Evolutionary conservation across 2,888 invertebrate genomes (phyloP).

Genomic region (Sphaeridia pumilis): DNA sequence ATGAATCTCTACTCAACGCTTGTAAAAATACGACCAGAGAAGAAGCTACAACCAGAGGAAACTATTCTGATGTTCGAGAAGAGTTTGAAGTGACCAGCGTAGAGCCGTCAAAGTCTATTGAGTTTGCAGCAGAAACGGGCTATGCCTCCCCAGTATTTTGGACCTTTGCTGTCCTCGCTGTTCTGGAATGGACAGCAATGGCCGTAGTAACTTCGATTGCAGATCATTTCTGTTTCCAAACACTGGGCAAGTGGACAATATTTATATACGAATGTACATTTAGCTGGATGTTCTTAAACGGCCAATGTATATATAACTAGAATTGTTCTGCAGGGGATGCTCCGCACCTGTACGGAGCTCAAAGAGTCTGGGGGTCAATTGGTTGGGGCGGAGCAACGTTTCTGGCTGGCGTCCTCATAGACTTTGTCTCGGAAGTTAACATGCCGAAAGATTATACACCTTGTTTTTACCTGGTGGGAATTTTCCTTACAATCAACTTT

Average conservation of each 20-base stretch:
- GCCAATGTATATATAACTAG: too few relatives aligned
- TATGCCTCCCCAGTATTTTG: constrained; percentile 52
- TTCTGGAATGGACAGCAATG: constrained; percentile 72
- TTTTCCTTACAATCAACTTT: constrained; percentile 2
- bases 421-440: constrained; percentile 54
- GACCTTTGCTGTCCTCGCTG: constrained; percentile 61
- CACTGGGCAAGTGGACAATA: constrained; percentile 51
- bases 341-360: constrained; percentile 65
- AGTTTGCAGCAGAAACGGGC: constrained; percentile 13
- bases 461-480: constrained; percentile 60
- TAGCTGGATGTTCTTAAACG: too few relatives aligned
- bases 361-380: constrained; percentile 75
- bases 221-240: constrained; percentile 78
- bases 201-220: constrained; percentile 78
- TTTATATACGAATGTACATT: too few relatives aligned
- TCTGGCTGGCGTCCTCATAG: constrained; percentile 64
- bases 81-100: constrained; percentile 13
- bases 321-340: constrained; percentile 49
- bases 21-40: not conserved
- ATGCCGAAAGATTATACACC: constrained; percentile 59
- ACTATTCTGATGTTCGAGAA: not conserved
- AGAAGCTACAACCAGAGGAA: not conserved
- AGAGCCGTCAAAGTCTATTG: constrained; percentile 20
- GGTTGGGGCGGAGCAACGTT: constrained; percentile 73
- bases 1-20: constrained; percentile 1